Evolutionary conservation across 2,888 invertebrate species (phyloP), one percentile per base, ranked within the genome.

Genomic region (Incurvaria masculella): DNA sequence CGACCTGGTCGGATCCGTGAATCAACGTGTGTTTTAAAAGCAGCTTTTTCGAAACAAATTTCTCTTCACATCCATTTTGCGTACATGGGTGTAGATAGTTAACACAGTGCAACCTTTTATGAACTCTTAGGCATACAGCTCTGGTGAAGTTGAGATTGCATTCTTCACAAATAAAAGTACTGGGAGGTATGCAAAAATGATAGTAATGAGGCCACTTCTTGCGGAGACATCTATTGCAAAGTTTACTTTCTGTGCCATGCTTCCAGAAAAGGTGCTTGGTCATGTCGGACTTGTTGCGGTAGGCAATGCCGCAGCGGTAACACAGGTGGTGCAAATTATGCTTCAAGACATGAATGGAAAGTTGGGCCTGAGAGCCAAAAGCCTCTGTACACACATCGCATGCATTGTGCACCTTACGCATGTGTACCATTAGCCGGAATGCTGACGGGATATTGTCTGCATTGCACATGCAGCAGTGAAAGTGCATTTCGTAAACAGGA

Each of bases 171-270:
- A 80, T 72, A 65, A 93, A 93, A 47, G 83, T 79, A 10, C 82
- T 70, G 3, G 93, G 91, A 40, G 93, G 93, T 54, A 88, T 84
- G 64, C 94, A 94, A 61, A 94, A 94, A 64, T 94, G 94, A 72
- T 93, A 94, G 5, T 93, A 89, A 67, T 94, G 92, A 0, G 91
- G 91, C 94, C 94, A 94, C 59, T 92, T 92, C 62, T 93, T 94
- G 61, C 92, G 91, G 46, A 92, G 68, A 65, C 94, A 94, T 60
- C 83, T 86, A 66, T 91, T 91, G 63, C 93, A 94, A 27, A 87
- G 69, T 2, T 90, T 87, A 69, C 92, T 92, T 62, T 94, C 91
- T 2, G 93, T 93, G 19, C 93, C 93, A 66, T 94, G 94, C 67
- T 94, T 94, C 93, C 94, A 94, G 65, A 92, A 93, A 48, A 94